Percentiles rank a stretch among this genome's conserved stretches.
phyloP scores from a whole-genome alignment of 2,888 invertebrate species.

The Ophioninae sp. region DNA sequence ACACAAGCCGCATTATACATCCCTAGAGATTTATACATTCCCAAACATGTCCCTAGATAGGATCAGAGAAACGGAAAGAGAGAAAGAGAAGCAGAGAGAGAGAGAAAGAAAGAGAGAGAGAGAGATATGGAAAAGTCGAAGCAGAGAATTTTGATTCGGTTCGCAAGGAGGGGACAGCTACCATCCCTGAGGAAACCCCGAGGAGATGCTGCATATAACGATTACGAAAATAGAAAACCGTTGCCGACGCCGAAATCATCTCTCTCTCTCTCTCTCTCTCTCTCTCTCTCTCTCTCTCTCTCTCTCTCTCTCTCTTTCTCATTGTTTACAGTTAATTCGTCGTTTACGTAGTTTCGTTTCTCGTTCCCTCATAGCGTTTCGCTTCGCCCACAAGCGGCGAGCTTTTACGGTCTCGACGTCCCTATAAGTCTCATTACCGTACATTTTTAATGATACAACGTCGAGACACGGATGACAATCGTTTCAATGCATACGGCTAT shows the following conservation, averaged over 20 bases:
- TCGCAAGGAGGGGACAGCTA: neutral
- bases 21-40: no score
- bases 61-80: slow-evolving; percentile 4
- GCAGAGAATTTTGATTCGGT: slow-evolving; percentile 28
- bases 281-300: neutral
- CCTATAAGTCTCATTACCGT: neutral
- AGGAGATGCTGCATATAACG: slow-evolving; percentile 44
- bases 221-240: slow-evolving; percentile 70
- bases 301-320: neutral
- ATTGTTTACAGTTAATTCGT: slow-evolving; percentile 68
- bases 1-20: no score
- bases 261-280: neutral
- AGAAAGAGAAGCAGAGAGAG: neutral
- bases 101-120: neutral
- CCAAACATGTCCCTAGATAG: no score
- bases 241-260: slow-evolving; percentile 56
- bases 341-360: slow-evolving; percentile 13
- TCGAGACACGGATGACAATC: neutral
- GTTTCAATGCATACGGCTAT: neutral
- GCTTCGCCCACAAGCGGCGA: neutral
- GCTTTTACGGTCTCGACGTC: neutral
- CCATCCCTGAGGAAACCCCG: neutral
- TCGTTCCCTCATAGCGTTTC: neutral
- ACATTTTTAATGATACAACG: neutral
- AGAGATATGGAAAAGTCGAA: slow-evolving; percentile 21